Evolutionary conservation across 2,888 invertebrate genomes (phyloP).

Genomic region (Iphiclides podalirius): DNA sequence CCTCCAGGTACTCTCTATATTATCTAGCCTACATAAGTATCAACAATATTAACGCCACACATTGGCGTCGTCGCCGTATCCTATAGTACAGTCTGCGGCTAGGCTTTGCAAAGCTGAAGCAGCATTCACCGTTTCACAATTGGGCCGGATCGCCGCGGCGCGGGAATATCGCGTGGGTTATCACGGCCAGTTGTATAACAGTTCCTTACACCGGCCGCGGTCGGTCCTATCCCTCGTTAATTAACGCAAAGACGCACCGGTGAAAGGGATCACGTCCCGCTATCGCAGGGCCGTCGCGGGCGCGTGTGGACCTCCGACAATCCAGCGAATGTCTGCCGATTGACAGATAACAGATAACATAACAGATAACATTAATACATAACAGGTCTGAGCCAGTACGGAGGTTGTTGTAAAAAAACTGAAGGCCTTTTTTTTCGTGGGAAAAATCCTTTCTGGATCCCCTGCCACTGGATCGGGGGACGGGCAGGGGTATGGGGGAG

Average conservation of each 20-base stretch:
- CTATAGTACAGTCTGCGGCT: neutral
- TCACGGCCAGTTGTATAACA: conserved; percentile 19
- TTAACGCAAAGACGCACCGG: conserved; percentile 33
- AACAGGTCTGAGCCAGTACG: too few relatives aligned
- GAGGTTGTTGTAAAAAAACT: too few relatives aligned
- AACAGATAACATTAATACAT: too few relatives aligned
- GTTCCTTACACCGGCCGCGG: conserved; percentile 15
- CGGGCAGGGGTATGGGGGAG: too few relatives aligned
- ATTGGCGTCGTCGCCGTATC: too few relatives aligned
- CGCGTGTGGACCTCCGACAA: neutral
- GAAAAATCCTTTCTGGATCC: too few relatives aligned
- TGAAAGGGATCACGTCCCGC: conserved; percentile 30
- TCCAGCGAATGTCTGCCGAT: neutral
- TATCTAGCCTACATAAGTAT: too few relatives aligned
- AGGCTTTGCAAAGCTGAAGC: neutral
- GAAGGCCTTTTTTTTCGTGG: too few relatives aligned
- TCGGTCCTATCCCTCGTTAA: conserved; percentile 27
- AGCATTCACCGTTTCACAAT: conserved; percentile 11
- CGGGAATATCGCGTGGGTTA: conserved; percentile 19
- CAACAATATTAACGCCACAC: too few relatives aligned
- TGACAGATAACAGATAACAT: too few relatives aligned
- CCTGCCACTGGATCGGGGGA: too few relatives aligned
- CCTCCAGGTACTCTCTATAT: too few relatives aligned
- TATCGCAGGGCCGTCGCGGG: conserved; percentile 10
- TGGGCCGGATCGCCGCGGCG: conserved; percentile 7